Evolutionary conservation across 2,888 invertebrate species (phyloP).

Genomic region (Trachelus iudaicus): DNA sequence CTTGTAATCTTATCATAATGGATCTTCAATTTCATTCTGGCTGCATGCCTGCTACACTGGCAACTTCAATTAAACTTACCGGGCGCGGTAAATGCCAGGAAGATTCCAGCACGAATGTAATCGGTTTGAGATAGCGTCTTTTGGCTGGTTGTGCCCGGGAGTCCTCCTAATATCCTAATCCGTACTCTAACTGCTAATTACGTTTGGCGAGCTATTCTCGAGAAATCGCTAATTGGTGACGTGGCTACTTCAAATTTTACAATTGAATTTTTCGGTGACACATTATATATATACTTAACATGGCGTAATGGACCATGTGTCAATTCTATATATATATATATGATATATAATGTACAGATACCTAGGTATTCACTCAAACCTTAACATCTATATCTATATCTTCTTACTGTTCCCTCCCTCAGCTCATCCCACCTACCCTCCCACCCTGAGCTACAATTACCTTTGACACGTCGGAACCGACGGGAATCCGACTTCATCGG

Average conservation of each 20-base stretch:
- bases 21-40: not conserved
- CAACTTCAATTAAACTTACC: not conserved
- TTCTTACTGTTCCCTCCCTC: not conserved
- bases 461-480: not conserved
- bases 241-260: not conserved
- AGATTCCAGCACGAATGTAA: not conserved
- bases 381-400: not conserved
- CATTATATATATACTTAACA: not conserved
- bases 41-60: not conserved
- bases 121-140: not conserved
- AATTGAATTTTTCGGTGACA: not conserved
- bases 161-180: not conserved
- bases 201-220: not conserved
- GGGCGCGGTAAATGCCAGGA: not conserved
- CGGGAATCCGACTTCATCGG: not conserved
- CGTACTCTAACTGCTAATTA: constrained; percentile 1
- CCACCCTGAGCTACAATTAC: not conserved
- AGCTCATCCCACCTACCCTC: not conserved
- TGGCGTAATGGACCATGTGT: not conserved
- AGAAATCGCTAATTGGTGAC: not conserved
- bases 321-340: not conserved
- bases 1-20: not conserved
- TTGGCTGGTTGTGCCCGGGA: not conserved
- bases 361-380: not conserved
- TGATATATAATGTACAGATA: not conserved